Evolutionary conservation across 2,113 vertebrate species (phyloP).

Genomic region (Caloenas nicobarica): DNA sequence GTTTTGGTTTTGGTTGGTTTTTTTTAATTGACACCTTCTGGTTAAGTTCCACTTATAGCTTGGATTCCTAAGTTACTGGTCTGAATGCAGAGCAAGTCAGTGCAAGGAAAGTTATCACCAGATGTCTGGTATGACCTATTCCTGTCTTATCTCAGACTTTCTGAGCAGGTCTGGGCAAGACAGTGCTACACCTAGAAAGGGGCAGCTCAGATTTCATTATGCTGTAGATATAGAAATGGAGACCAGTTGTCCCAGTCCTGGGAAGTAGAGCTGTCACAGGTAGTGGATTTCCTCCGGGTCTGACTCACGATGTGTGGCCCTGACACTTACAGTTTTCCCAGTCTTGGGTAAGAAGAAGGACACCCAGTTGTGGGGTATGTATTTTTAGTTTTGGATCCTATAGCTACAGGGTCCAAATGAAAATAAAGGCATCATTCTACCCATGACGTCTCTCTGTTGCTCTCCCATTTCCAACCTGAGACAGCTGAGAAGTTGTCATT

Average conservation of each 20-base stretch:
- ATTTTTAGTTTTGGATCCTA: neutral
- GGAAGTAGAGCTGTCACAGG: neutral
- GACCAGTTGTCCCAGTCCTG: neutral
- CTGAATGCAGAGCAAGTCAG: neutral
- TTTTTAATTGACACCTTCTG: neutral
- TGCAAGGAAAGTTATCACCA: neutral
- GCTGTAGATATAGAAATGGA: neutral
- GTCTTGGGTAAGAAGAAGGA: neutral
- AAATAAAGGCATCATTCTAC: neutral
- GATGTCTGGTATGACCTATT: neutral
- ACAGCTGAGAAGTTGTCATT: neutral
- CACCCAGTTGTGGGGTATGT: accelerated
- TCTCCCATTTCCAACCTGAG: neutral
- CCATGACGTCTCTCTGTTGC: neutral
- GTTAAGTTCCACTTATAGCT: neutral
- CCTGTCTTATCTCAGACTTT: neutral
- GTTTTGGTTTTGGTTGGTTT: too few relatives aligned
- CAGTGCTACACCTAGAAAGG: neutral
- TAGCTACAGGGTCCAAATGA: neutral
- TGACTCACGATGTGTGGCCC: neutral
- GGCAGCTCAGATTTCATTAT: neutral
- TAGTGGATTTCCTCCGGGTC: neutral
- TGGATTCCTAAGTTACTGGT: neutral
- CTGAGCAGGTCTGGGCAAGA: neutral
- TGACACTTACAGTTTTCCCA: neutral